phyloP scores from a whole-genome alignment of 2,888 invertebrate species.

The Spilosoma lubricipeda region DNA sequence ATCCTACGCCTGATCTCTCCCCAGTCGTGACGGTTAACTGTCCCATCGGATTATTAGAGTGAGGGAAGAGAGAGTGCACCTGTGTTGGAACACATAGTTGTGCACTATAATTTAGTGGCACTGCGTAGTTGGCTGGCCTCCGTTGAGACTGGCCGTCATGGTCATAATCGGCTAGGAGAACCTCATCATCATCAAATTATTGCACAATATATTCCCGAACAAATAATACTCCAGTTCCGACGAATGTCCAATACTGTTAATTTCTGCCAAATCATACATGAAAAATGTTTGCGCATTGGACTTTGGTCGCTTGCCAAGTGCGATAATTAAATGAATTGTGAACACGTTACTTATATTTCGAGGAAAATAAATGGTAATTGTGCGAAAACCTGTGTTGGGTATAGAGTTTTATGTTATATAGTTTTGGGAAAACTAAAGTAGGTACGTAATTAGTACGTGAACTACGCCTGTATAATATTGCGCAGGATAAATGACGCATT shows the following conservation, averaged over 20 bases:
- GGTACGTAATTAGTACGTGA: background rate
- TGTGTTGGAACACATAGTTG: too few relatives aligned
- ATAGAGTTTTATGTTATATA: background rate
- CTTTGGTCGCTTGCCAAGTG: conserved; percentile 40
- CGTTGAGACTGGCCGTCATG: too few relatives aligned
- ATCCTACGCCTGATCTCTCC: too few relatives aligned
- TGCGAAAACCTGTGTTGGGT: background rate
- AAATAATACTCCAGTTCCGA: conserved; percentile 4
- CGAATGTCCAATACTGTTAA: conserved; percentile 27
- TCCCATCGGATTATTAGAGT: too few relatives aligned
- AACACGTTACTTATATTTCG: background rate
- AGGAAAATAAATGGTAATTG: background rate
- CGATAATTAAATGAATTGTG: conserved; percentile 23
- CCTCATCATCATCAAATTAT: background rate
- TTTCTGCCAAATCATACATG: conserved; percentile 23
- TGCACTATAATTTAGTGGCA: too few relatives aligned
- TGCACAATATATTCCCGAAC: conserved; percentile 19
- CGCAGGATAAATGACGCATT: background rate
- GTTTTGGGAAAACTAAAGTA: background rate
- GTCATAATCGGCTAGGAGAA: too few relatives aligned
- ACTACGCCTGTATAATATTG: background rate
- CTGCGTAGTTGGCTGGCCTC: too few relatives aligned
- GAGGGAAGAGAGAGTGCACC: too few relatives aligned
- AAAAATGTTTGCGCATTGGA: conserved; percentile 34
- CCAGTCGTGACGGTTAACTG: too few relatives aligned